Evolutionary conservation across 2,797 vertebrate genomes (phyloP), one percentile per base, ranked within the genome.

Genomic region (Pipistrellus kuhlii): DNA sequence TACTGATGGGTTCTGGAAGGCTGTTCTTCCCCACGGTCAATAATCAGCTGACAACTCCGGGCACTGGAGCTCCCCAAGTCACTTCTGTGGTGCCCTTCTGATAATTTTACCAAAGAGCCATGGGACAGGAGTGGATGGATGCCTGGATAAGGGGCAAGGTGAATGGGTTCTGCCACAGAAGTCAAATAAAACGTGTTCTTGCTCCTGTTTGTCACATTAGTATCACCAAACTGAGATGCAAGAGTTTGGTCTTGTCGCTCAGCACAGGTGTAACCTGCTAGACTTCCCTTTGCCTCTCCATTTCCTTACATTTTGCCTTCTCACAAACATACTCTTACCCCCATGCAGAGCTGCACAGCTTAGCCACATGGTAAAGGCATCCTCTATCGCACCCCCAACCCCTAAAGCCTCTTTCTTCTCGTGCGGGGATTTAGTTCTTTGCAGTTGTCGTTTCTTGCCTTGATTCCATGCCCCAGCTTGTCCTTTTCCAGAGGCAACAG

Each of bases 401-500:
- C 51, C 48, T n/a, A 30, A 51, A 35, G 51, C 59, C 46, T 66
- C 48, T 59, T 30, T 44, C 53, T 73, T 86, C 80, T 66, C 71
- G 23, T 7, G 20, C 32, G 75, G 30, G 23, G 10, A 30, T 72
- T 90, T 80, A n/a, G 38, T 71, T 72, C 51, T 83, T 35, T 83
- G 73, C 41, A 51, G n/a, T 38, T 72, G 75, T 38, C 32, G 48
- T 66, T 62, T 85, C 64, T 88, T 55, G 75, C 87, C 75, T 91
- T 66, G 13, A 76, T 18, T 46, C 73, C n/a, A 51, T 25, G 62
- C 51, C 44, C 88, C 68, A 85, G 85, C 90, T 85, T 88, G 78
- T 83, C 82, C 77, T 76, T 72, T 90, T 57, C 88, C 64, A 95
- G 85, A 92, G 82, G 82, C 68, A 88, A 59, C 3, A 41, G 44